These are phyloP conservation scores for Litoditis marina DNA, from an alignment of 2,888 invertebrate genomes.

Conservation along the genomic window DNA sequence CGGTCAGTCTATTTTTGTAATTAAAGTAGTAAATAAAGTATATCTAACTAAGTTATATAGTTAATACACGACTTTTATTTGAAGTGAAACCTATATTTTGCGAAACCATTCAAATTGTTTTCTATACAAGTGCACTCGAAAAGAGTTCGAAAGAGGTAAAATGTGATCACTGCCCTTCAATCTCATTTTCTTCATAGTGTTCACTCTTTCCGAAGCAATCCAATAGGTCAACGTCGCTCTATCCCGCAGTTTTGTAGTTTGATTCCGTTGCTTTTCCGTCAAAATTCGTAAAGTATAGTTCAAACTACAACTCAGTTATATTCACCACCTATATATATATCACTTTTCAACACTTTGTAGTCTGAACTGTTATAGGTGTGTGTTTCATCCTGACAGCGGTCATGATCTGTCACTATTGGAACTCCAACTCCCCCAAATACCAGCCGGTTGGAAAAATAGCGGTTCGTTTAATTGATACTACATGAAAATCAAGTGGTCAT, in stretches of 20 bases:
- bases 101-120: neutral
- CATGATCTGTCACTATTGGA: constrained; percentile 60
- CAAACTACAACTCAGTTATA: too few species aligned
- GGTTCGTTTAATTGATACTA: constrained; percentile 24
- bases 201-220: too few species aligned
- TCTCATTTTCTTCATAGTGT: too few species aligned
- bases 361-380: constrained; percentile 39
- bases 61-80: neutral
- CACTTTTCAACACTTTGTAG: too few species aligned
- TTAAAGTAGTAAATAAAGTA: neutral
- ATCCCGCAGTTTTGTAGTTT: too few species aligned
- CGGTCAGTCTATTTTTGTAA: constrained; percentile 20
- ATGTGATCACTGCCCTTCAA: too few species aligned
- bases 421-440: constrained; percentile 55
- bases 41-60: too few species aligned
- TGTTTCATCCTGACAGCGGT: constrained; percentile 60
- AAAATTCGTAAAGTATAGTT: too few species aligned
- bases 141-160: too few species aligned
- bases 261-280: too few species aligned
- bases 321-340: too few species aligned
- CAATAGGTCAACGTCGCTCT: too few species aligned
- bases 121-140: neutral
- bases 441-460: constrained; percentile 56
- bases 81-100: neutral
- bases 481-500: neutral